Evolutionary conservation across 2,797 vertebrate genomes (phyloP), one percentile per base, ranked within the genome.

Genomic region (Enteromius viviparus): DNA sequence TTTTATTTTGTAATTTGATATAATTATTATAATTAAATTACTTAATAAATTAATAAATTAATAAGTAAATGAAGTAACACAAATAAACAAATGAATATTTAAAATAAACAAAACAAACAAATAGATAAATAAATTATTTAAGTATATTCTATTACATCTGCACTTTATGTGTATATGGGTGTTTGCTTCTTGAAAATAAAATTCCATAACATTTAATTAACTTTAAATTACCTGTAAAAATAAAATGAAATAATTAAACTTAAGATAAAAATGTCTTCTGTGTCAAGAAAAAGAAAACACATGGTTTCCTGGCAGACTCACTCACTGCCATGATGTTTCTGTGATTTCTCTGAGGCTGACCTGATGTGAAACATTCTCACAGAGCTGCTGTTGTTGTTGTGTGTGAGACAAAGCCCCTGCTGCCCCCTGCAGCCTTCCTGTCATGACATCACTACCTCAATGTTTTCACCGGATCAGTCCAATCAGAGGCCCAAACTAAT

Each of bases 341-440:
- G 60, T 60, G 79, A 85, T 77, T 76, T 60, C 84, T 62, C 60
- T 2, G 12, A 62, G 26, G 19, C 68, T 60, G 72, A 58, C 80
- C 65, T 49, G 79, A 82, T 53, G 71, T 26, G 37, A 26, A 53
- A 68, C 49, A 40, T 42, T 77, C 64, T 64, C 12, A 4, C 19
- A 71, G 64, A 62, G 34, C 55, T 47, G 34, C 60, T 72, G 58
- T 19, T 66, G 80, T 34, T 53, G 14, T 3, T 77, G 9, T 68
- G 65, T 49, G 64, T 47, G 66, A 78, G 75, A 76, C 83, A 76
- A 72, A 80, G 85, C 78, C 69, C 80, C 74, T 84, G 62, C 84
- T 85, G 81, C 86, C 86, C 86, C 86, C 81, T 85, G 78, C 84
- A 83, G 83, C 78, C 84, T 62, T 23, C 71, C 72, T 45, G 26